Conservation (phyloP, 2,113 vertebrate genomes). For the Chlorodrepanis virens region DNA sequence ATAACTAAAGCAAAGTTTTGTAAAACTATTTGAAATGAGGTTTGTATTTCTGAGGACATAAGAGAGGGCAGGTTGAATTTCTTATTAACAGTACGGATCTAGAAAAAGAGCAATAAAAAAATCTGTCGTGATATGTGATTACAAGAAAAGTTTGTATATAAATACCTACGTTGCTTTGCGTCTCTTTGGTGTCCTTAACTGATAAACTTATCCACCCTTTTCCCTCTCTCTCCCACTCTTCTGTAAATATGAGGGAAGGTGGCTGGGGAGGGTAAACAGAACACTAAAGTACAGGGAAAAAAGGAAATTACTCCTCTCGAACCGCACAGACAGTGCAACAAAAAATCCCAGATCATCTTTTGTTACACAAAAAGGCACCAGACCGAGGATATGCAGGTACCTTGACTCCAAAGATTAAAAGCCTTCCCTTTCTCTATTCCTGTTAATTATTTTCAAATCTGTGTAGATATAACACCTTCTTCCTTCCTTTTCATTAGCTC, state of each 20-base stretch:
- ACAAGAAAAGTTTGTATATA: neutral
- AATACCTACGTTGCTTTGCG: neutral
- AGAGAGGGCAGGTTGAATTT: neutral
- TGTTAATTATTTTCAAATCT: conserved; percentile 38
- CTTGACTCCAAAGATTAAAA: neutral
- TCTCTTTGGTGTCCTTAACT: neutral
- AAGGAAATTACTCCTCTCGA: neutral
- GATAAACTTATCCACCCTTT: neutral
- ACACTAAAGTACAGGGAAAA: neutral
- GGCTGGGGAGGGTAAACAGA: neutral
- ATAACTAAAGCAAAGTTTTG: neutral
- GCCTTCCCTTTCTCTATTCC: neutral
- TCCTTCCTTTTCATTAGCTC: conserved; percentile 45
- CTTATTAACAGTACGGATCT: neutral
- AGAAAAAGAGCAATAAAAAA: neutral
- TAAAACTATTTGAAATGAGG: neutral
- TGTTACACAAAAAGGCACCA: neutral
- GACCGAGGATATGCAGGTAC: neutral
- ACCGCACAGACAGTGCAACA: neutral
- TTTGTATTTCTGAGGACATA: neutral
- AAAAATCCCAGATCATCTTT: neutral
- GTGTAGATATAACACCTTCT: conserved; percentile 18
- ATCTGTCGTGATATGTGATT: neutral
- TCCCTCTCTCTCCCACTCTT: neutral
- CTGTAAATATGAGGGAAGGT: neutral